Evolutionary conservation across 2,113 vertebrate genomes (phyloP).

Genomic region (Carassius carassius): DNA sequence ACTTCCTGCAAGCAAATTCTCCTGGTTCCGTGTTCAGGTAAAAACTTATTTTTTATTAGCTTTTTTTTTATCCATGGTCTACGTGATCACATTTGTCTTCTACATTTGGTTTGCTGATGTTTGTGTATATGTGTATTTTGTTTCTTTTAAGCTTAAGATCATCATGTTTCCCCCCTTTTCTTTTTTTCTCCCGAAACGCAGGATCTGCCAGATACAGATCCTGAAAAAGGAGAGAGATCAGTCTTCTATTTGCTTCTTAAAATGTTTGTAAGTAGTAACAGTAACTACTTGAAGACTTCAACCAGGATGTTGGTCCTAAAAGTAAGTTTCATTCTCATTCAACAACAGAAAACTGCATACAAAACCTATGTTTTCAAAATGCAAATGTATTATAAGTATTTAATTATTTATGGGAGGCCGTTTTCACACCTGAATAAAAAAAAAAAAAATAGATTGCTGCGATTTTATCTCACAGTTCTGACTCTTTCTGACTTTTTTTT

Average conservation of each 20-base stretch:
- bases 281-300: conserved; percentile 78
- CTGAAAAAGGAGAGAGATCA: conserved; percentile 78
- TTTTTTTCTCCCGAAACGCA: conserved; percentile 54
- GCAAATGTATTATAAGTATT: no score
- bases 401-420: no score
- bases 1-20: conserved; percentile 91
- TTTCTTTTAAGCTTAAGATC: background rate
- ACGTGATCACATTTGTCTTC: background rate
- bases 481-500: no score
- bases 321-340: conserved; percentile 69
- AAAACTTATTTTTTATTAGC: background rate
- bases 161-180: background rate
- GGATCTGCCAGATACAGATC: conserved; percentile 76
- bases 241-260: conserved; percentile 92
- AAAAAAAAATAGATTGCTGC: no score
- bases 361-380: background rate
- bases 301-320: conserved; percentile 87
- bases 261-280: conserved; percentile 88
- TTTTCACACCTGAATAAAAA: no score
- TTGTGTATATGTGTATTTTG: background rate
- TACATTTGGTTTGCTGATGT: background rate
- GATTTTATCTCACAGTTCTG: no score
- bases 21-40: conserved; percentile 92
- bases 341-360: background rate
- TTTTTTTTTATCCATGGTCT: background rate